Evolutionary conservation across 1,140 invertebrate species (phyloP).

Genomic region (Drosophila oshimai): DNA sequence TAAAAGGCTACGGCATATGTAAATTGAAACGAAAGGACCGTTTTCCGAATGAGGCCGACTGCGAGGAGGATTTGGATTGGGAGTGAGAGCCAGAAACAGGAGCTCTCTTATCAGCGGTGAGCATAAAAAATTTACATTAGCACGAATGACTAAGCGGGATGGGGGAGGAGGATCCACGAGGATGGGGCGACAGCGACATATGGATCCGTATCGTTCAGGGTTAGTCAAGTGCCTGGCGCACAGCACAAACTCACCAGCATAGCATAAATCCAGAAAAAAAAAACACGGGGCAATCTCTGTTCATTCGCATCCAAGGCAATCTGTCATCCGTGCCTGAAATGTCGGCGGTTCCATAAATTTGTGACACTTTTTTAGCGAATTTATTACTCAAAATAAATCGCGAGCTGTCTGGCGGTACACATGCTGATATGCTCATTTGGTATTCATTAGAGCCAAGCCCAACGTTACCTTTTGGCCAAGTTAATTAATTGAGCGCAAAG

Average conservation of each 20-base stretch:
- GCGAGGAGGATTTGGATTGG: slow-evolving; percentile 44
- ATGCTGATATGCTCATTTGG: slow-evolving; percentile 67
- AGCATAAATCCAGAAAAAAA: slow-evolving; percentile 7
- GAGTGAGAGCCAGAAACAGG: not conserved
- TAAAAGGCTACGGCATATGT: slow-evolving; percentile 44
- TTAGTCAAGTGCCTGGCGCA: slow-evolving; percentile 24
- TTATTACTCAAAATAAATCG: slow-evolving; percentile 78
- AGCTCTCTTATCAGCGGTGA: slow-evolving; percentile 49
- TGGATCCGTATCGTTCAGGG: slow-evolving; percentile 31
- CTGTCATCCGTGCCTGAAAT: slow-evolving; percentile 64
- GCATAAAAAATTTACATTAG: slow-evolving; percentile 72
- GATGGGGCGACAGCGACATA: slow-evolving; percentile 41
- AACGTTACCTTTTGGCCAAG: slow-evolving; percentile 53
- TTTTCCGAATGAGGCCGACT: slow-evolving; percentile 30
- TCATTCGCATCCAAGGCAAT: slow-evolving; percentile 54
- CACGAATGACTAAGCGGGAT: slow-evolving; percentile 60
- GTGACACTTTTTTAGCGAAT: slow-evolving; percentile 75
- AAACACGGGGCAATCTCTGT: slow-evolving; percentile 17
- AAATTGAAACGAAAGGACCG: slow-evolving; percentile 67
- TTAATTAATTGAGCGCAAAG: slow-evolving; percentile 73
- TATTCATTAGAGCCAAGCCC: slow-evolving; percentile 66
- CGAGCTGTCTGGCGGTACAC: slow-evolving; percentile 15
- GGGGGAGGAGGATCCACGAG: not conserved
- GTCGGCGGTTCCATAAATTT: slow-evolving; percentile 71
- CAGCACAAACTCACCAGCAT: not conserved